Base-by-base conservation (phyloP, 2,797 vertebrate genomes). In the Trichosurus vulpecula region DNA sequence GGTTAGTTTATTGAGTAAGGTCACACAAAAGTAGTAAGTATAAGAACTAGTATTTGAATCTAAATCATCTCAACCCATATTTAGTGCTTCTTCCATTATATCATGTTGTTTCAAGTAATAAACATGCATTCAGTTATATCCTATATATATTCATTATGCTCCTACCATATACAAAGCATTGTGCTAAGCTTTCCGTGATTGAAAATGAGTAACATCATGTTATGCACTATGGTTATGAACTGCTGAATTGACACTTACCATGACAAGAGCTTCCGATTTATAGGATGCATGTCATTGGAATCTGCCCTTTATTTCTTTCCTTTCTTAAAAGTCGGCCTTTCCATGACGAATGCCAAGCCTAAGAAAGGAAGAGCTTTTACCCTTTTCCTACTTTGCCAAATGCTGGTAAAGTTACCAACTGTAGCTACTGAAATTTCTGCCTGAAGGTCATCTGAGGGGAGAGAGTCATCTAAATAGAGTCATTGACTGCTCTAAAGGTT, bases 351-450 rank as follows among this genome's bases (percentile, higher is more conserved):
- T 98, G 96, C 92, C 1, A 5, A 96, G 92, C 90, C 95, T 95
- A 92, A 91, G 93, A 95, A 98, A 95, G 93, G 92, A 96, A 12
- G 58, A 97, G 94, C 97, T 96, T 96, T 98, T 98, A 97, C 97
- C 95, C 97, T 97, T 97, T 97, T 97, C 95, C 95, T 96, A 97
- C 96, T 98, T 97, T 97, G 52, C 91, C 97, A 94, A 96, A 97
- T 97, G 91, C 92, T 96, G 81, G 90, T 91, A 57, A 98, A 98
- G 97, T 98, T 98, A 97, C 97, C 95, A 96, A 47, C 94, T 98
- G 97, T 92, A 97, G 98, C 97, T 98, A 97, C 96, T 98, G 19
- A 93, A 94, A 96, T 97, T 98, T 98, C 98, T 98, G 94, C 93
- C 97, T 98, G 97, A 97, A 97, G 98, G 97, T 98, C 97, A 98